Conservation (phyloP, 2,113 vertebrate species). For the Melanerpes formicivorus region DNA sequence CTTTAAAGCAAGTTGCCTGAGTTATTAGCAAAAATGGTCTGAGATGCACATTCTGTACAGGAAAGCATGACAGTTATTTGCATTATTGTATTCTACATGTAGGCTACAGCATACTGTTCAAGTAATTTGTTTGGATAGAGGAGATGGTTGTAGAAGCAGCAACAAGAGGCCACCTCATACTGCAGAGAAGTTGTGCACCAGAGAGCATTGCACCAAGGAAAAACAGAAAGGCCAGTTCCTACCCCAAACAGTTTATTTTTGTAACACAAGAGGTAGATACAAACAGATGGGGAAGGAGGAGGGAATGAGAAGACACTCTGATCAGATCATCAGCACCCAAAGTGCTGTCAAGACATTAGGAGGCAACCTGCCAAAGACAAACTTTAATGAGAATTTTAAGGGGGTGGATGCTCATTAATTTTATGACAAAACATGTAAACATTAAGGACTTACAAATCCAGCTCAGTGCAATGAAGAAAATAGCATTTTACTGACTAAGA, state of each 20-base stretch:
- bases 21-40: neutral
- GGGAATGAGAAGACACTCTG: constrained; percentile 7
- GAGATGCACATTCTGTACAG: neutral
- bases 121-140: neutral
- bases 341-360: constrained; percentile 39
- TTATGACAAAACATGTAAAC: constrained; percentile 40
- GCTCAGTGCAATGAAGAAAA: neutral
- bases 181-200: neutral
- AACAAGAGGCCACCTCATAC: neutral
- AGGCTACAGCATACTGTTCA: neutral
- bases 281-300: constrained; percentile 65
- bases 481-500: neutral
- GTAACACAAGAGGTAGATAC: constrained; percentile 34
- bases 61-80: neutral
- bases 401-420: constrained; percentile 36
- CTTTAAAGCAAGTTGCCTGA: neutral
- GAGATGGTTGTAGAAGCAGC: neutral
- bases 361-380: constrained; percentile 51
- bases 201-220: neutral
- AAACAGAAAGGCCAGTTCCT: neutral
- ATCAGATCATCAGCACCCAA: constrained; percentile 14
- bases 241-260: constrained; percentile 33
- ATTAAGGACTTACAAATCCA: neutral
- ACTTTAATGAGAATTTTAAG: constrained; percentile 53
- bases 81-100: rapidly evolving